Percentiles rank a stretch among this genome's conserved stretches.
Conservation (phyloP, 2,113 vertebrate species). For the Saccopteryx bilineata region DNA sequence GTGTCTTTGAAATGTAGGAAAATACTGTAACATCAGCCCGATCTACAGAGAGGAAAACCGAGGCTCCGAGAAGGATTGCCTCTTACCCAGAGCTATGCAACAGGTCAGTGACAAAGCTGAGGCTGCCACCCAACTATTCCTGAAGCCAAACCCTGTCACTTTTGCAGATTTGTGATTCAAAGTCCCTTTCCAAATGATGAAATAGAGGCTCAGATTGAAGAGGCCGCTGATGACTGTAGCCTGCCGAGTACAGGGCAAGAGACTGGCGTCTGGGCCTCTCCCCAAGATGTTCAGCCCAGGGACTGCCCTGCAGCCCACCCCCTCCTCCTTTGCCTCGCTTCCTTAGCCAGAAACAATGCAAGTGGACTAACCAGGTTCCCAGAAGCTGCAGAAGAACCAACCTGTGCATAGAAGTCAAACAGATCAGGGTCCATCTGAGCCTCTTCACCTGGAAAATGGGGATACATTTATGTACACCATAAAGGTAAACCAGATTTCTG, state of each 20-base stretch:
- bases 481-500: background rate
- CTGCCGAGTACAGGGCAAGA: background rate
- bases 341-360: background rate
- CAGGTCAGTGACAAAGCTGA: background rate
- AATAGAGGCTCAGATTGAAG: background rate
- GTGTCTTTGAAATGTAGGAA: background rate
- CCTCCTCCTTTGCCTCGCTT: background rate
- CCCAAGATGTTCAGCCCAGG: background rate
- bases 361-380: background rate
- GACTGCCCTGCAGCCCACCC: background rate
- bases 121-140: background rate
- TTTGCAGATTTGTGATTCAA: background rate
- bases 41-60: background rate
- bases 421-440: background rate
- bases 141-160: background rate
- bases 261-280: background rate
- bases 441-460: background rate
- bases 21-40: background rate
- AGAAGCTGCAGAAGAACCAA: background rate
- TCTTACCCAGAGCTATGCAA: background rate
- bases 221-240: background rate
- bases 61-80: background rate
- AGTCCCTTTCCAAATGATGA: background rate
- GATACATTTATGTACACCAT: fast-evolving
- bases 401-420: background rate